Conservation (phyloP, 2,888 invertebrate species). For the Parelbella ahira region DNA sequence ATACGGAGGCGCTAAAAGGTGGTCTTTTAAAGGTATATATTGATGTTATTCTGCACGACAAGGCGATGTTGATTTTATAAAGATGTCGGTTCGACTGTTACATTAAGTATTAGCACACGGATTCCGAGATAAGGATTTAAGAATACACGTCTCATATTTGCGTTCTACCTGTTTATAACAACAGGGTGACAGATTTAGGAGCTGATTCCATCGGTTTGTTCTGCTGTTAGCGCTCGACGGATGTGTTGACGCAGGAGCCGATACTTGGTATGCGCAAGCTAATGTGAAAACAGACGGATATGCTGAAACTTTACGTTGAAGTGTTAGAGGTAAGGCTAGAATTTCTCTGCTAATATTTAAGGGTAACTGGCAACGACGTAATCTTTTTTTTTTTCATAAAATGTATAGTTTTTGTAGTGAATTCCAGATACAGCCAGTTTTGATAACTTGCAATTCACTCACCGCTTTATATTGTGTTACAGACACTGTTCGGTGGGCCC, state of each 20-base stretch:
- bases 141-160: constrained; percentile 7
- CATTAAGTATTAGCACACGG: constrained; percentile 17
- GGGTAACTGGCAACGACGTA: too few relatives aligned
- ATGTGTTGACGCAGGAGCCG: neutral
- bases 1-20: constrained; percentile 73
- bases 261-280: too few relatives aligned
- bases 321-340: too few relatives aligned
- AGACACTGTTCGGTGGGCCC: too few relatives aligned
- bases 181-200: constrained; percentile 5
- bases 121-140: constrained; percentile 1
- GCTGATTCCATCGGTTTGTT: constrained; percentile 2
- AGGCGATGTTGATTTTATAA: constrained; percentile 21
- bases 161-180: constrained; percentile 16
- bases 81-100: constrained; percentile 12
- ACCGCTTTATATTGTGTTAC: too few relatives aligned
- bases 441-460: too few relatives aligned
- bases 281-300: too few relatives aligned
- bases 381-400: too few relatives aligned
- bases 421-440: too few relatives aligned
- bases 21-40: constrained; percentile 48
- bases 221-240: constrained; percentile 2
- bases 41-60: constrained; percentile 38
- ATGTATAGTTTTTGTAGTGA: too few relatives aligned
- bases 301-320: too few relatives aligned
- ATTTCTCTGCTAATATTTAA: too few relatives aligned